phyloP scores from a whole-genome alignment of 2,888 invertebrate species.

The Drosophila koepferae region DNA sequence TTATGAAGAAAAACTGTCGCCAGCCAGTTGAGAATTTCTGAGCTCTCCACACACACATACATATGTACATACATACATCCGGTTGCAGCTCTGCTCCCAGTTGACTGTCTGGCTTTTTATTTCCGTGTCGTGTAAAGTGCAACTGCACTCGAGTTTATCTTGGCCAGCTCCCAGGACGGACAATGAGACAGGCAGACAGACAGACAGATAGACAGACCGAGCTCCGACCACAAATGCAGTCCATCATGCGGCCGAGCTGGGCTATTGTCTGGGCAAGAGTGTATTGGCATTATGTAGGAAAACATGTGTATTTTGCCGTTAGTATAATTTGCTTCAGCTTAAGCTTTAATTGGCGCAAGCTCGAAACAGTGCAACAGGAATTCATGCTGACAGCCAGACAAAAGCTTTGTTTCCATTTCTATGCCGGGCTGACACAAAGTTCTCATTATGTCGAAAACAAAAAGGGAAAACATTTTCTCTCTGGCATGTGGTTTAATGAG shows the following conservation, averaged over 20 bases:
- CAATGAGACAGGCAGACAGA: background rate
- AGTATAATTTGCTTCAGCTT: constrained; percentile 67
- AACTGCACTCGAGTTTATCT: constrained; percentile 50
- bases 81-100: constrained; percentile 3
- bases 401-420: constrained; percentile 24
- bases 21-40: constrained; percentile 20
- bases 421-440: background rate
- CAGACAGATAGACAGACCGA: background rate
- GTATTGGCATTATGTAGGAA: constrained; percentile 40
- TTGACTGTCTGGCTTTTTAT: constrained; percentile 29
- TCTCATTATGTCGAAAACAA: constrained; percentile 9
- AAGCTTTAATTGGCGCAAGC: constrained; percentile 68
- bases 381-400: constrained; percentile 36
- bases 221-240: constrained; percentile 24
- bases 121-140: constrained; percentile 44
- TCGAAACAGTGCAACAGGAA: constrained; percentile 18
- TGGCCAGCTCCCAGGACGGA: constrained; percentile 11
- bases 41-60: background rate
- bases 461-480: constrained; percentile 2
- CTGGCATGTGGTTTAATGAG: constrained; percentile 1
- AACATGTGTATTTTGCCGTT: constrained; percentile 42
- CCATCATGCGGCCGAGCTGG: constrained; percentile 39
- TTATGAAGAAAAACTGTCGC: constrained; percentile 60
- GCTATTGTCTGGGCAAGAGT: constrained; percentile 22
- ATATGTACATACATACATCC: background rate